phyloP scores from a whole-genome alignment of 2,797 vertebrate genomes.

The Cephalopachus bancanus region DNA sequence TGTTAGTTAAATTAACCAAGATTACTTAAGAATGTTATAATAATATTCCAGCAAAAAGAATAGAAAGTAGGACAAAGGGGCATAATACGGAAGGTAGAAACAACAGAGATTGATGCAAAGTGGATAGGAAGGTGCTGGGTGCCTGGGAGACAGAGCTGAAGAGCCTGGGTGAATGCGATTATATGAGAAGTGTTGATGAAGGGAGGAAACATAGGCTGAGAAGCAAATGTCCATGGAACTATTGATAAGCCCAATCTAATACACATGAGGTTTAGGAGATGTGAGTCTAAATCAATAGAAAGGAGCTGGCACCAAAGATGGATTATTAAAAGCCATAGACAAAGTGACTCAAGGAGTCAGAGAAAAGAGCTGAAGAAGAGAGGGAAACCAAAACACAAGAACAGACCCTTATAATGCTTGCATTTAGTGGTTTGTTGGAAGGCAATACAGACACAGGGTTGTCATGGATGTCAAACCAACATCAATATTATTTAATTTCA shows the following conservation, averaged over 20 bases:
- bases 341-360: background rate
- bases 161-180: background rate
- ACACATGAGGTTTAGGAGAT: background rate
- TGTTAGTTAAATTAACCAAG: background rate
- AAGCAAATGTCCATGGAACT: background rate
- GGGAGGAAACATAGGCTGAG: background rate
- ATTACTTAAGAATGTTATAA: background rate
- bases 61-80: background rate
- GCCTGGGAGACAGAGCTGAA: background rate
- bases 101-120: background rate
- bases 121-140: background rate
- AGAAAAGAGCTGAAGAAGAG: background rate
- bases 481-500: background rate
- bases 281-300: background rate
- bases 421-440: background rate
- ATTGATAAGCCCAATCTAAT: conserved; percentile 20
- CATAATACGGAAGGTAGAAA: background rate
- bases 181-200: background rate
- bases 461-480: background rate
- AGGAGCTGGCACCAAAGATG: background rate
- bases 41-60: background rate
- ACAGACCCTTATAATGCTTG: background rate
- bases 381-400: background rate
- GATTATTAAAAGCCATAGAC: background rate
- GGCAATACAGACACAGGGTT: background rate